These are phyloP conservation scores for Pedicia rivosa DNA, from an alignment of 2,888 invertebrate species.

Conservation along the genomic window DNA sequence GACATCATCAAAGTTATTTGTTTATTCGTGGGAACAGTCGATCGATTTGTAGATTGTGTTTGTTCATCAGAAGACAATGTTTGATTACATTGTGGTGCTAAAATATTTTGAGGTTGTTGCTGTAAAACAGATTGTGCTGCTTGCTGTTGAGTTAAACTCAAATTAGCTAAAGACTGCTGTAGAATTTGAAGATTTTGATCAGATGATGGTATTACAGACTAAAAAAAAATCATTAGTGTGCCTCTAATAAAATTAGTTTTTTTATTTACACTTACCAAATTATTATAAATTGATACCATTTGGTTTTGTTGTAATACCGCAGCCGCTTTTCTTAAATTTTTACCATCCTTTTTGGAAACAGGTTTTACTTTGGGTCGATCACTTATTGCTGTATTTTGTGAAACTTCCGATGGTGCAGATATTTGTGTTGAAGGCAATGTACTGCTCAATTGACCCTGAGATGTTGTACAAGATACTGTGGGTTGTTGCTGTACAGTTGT, in stretches of 20 bases:
- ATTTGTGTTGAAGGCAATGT: slow-evolving; percentile 18
- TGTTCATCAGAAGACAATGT: too few relatives aligned
- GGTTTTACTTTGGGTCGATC: slow-evolving; percentile 74
- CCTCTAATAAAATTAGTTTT: too few relatives aligned
- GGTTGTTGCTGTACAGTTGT: slow-evolving; percentile 11
- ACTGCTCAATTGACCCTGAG: slow-evolving; percentile 21
- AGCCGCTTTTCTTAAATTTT: slow-evolving; percentile 48
- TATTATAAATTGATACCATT: slow-evolving; percentile 31
- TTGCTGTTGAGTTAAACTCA: neutral
- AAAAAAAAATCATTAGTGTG: slow-evolving; percentile 7
- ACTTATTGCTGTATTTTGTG: slow-evolving; percentile 57
- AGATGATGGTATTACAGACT: slow-evolving; percentile 15
- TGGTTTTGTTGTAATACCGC: slow-evolving; percentile 29
- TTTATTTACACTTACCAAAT: slow-evolving; percentile 27
- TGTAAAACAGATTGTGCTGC: neutral
- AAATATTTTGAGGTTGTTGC: slow-evolving; percentile 1
- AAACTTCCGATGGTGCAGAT: slow-evolving; percentile 30
- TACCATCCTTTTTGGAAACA: slow-evolving; percentile 62
- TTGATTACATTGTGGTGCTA: slow-evolving; percentile 1
- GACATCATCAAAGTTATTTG: neutral
- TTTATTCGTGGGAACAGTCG: too few relatives aligned
- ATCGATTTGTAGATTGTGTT: too few relatives aligned
- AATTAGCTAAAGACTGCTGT: slow-evolving; percentile 5
- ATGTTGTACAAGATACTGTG: slow-evolving; percentile 13
- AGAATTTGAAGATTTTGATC: slow-evolving; percentile 7